Evolutionary conservation across 1,140 invertebrate species (phyloP), one percentile per base, ranked within the genome.

Genomic region (Amyelois transitella): DNA sequence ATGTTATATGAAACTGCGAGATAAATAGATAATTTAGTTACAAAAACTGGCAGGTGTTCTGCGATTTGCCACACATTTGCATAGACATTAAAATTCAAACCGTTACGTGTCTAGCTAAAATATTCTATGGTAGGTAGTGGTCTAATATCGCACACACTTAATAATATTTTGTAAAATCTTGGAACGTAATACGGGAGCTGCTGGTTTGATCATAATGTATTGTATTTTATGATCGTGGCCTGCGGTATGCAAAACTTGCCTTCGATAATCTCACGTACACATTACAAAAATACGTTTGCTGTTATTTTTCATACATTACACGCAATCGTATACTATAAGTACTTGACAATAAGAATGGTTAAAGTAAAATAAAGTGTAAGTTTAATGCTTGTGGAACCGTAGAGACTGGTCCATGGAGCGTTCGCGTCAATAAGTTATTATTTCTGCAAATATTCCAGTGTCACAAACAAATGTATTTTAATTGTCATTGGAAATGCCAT

Each of bases 191-290:
- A 80, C 81, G 60, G 81, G 61, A 85, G 81, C 75, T 66, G 58
- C 55, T 63, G 64, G 66, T 65, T 72, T 55, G 72, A 74, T 81
- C 78, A 63, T 81, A 78, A 85, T 74, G 74, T 78, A 75, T 80
- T 77, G 75, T 79, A 81, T 76, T 86, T 83, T 83, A 86, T 81
- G 66, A 60, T 73, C 69, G 67, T 77, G 78, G 77, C 77, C 79
- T 75, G 73, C 70, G 79, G 75, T 86, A 83, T 81, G 77, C 72
- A 77, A 82, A 81, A 80, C 74, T 71, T 62, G 71, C 68, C 77
- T 81, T 72, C 77, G 55, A 77, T 82, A 86, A 81, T 83, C 70
- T 71, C 57, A 66, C 71, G 60, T 66, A 66, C 61, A 49, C 56
- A 71, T 67, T 51, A 66, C 72, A 61, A 64, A 53, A 49, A 57